These are phyloP conservation scores for Gallinago stenura DNA, from an alignment of 2,797 vertebrate genomes.

Conservation along the genomic window DNA sequence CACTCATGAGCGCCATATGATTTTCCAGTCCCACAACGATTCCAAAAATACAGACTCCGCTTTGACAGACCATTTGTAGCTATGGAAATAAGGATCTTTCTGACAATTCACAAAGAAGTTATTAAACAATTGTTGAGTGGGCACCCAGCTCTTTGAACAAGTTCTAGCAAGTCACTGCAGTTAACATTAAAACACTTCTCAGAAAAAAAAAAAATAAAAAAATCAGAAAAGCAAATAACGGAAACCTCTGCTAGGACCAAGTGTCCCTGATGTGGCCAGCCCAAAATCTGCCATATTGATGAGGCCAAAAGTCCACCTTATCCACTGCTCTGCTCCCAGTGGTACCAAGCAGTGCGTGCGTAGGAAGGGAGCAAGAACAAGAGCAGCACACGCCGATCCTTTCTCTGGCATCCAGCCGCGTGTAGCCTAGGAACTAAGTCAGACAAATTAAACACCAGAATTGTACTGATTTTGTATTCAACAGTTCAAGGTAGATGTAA, in stretches of 20 bases:
- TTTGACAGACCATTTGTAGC: not conserved
- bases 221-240: not conserved
- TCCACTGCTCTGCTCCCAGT: accelerated
- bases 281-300: not conserved
- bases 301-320: not conserved
- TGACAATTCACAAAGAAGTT: not conserved
- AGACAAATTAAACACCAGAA: not conserved
- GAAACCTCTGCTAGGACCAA: not conserved
- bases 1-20: not conserved
- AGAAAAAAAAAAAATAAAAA: not conserved
- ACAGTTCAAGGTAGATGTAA: not conserved
- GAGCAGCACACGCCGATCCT: accelerated
- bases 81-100: not conserved
- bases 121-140: not conserved
- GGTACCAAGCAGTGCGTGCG: accelerated
- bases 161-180: not conserved
- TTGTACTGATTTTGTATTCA: not conserved
- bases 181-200: not conserved
- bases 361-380: not conserved
- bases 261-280: not conserved
- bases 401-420: not conserved
- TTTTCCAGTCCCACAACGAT: accelerated
- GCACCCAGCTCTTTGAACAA: not conserved
- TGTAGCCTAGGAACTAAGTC: not conserved
- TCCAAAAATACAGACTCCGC: not conserved